Conservation (phyloP, 1,140 invertebrate genomes). For the Coboldia fuscipes region DNA sequence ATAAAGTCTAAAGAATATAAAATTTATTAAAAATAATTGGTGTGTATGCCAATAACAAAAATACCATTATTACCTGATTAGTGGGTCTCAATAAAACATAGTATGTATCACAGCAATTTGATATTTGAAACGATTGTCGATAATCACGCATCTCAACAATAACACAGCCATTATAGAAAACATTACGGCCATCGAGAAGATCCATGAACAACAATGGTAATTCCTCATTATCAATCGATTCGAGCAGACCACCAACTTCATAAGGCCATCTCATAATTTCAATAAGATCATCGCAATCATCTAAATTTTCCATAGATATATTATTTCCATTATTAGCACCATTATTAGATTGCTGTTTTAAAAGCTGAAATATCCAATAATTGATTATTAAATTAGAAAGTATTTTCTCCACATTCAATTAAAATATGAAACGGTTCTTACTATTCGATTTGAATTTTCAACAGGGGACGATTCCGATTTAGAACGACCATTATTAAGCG, state of each 20-base stretch:
- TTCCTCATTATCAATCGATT: constrained; percentile 66
- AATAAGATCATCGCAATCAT: constrained; percentile 5
- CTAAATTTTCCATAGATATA: constrained; percentile 3
- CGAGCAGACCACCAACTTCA: constrained; percentile 50
- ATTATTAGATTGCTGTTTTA: constrained; percentile 5
- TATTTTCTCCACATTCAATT: not conserved
- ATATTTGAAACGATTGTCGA: constrained; percentile 46
- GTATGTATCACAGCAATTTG: constrained; percentile 46
- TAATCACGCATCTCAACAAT: constrained; percentile 80
- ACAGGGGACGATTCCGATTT: not conserved
- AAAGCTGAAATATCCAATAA: constrained; percentile 2
- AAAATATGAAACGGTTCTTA: not conserved
- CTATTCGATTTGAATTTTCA: not conserved
- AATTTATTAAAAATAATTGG: not conserved
- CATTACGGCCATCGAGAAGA: constrained; percentile 52
- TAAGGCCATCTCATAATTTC: constrained; percentile 56
- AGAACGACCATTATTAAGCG: not conserved
- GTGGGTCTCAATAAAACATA: constrained; percentile 77
- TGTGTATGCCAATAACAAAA: not conserved
- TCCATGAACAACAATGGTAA: constrained; percentile 70
- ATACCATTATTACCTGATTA: constrained; percentile 47
- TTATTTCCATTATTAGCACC: constrained; percentile 1
- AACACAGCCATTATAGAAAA: constrained; percentile 82
- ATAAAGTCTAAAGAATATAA: too few relatives aligned
- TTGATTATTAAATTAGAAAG: too few relatives aligned